Conservation (phyloP, 2,113 vertebrate genomes). For the Menidia beryllina region DNA sequence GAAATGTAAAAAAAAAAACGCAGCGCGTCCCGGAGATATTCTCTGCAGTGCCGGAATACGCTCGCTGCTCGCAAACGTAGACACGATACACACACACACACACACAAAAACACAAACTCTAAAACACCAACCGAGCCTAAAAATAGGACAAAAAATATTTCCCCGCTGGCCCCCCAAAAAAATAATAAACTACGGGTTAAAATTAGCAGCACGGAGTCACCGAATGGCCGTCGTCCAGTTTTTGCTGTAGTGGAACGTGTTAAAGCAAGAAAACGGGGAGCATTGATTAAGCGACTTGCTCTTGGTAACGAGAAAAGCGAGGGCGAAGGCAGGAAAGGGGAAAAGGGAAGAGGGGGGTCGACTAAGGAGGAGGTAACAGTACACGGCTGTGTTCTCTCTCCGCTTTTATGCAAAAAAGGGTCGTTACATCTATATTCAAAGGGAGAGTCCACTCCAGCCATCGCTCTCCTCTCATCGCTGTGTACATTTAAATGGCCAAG, state of each 20-base stretch:
- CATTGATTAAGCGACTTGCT: conserved; percentile 26
- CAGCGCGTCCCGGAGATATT: conserved; percentile 62
- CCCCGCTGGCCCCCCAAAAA: conserved; percentile 49
- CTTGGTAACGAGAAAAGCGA: conserved; percentile 1
- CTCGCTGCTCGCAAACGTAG: conserved; percentile 63
- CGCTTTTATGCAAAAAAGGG: conserved; percentile 65
- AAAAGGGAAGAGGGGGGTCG: conserved; percentile 43
- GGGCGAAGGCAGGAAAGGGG: conserved; percentile 12
- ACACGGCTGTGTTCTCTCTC: conserved; percentile 56
- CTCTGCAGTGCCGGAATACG: conserved; percentile 63
- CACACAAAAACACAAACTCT: conserved; percentile 15
- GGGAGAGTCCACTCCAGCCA: conserved; percentile 54
- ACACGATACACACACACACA: conserved; percentile 32
- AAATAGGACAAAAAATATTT: conserved; percentile 69
- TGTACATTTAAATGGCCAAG: conserved; percentile 73
- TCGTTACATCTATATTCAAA: conserved; percentile 73
- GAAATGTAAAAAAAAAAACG: conserved; percentile 40
- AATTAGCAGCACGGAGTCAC: conserved; percentile 51
- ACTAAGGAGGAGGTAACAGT: conserved; percentile 61
- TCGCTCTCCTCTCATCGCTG: conserved; percentile 52
- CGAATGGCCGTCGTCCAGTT: conserved; percentile 47
- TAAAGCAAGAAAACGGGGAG: conserved; percentile 32
- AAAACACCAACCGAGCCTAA: conserved; percentile 53
- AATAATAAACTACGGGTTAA: conserved; percentile 51
- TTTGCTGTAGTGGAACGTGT: conserved; percentile 42